Base-by-base conservation (phyloP, 2,888 invertebrate species). In the Agrochola macilenta region DNA sequence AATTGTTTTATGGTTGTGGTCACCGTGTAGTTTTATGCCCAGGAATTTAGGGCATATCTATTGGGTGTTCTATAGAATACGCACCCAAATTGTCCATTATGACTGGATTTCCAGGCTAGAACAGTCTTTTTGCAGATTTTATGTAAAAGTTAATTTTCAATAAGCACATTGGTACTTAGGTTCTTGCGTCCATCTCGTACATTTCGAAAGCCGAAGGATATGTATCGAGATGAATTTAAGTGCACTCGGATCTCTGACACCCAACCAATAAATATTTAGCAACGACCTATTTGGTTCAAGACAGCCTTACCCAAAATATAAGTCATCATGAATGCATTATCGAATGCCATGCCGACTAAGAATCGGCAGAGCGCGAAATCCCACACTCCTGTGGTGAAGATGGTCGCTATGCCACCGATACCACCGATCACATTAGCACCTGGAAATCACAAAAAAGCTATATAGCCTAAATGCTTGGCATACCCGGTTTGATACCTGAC, bases 261-360 rank as follows among this genome's bases (percentile, higher is more conserved):
- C 49, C 17, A 52, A 20, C 17, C 0, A 49, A 49, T 17, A 17
- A 49, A 49, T 49, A 52, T 52, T 52, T 9, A 23, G 23, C 20
- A 52, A 52, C 9, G 9, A 52, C 8, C 2, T 23, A 8, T 49
- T 61, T 43, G 23, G 23, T 60, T 68, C n/a, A 52, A n/a, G 43
- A 30, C 4, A 39, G 0, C 17, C 97, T 97, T 95, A 99, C 99
- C 98, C 90, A 99, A 96, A 93, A 99, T 99, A 89, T 99, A 99
- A 97, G 98, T 98, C 98, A 98, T 98, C 90, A 98, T 98, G 93
- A 98, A 99, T 89, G 98, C 98, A 92, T 98, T 99, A 93, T 99
- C 99, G 91, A 98, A 99, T 17, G 98, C 98, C 96, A 98, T 98
- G 73, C 99, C 99, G 60, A 98, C 98, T 72, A 99, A 96, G 93